Conservation (phyloP, 1,140 invertebrate species). For the Eufriesea mexicana region DNA sequence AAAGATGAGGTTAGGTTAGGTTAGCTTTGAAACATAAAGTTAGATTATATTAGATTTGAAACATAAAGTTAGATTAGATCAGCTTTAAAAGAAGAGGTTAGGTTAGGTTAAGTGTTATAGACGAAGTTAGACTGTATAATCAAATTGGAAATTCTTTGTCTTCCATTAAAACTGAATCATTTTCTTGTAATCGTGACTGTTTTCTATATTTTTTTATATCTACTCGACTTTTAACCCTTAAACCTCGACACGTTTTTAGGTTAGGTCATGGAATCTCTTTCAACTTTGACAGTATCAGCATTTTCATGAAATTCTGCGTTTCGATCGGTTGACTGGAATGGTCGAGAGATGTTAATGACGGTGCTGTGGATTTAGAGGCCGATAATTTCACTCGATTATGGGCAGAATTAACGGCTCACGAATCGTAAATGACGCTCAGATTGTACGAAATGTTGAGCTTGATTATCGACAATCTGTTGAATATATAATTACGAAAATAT, state of each 20-base stretch:
- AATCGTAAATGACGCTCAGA: constrained; percentile 16
- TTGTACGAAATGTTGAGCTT: not conserved
- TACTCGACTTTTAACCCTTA: no score
- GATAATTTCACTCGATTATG: constrained; percentile 25
- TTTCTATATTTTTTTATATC: no score
- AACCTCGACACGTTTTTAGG: not conserved
- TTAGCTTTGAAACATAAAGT: no score
- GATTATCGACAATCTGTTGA: not conserved
- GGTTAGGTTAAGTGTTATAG: no score
- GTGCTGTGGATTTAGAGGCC: not conserved
- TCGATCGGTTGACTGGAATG: not conserved
- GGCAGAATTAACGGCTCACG: not conserved
- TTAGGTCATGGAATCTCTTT: not conserved
- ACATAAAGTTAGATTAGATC: no score
- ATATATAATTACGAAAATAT: constrained; percentile 25
- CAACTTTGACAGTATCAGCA: not conserved
- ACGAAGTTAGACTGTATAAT: no score
- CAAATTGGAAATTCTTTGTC: no score
- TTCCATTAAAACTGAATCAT: no score
- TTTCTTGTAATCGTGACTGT: no score
- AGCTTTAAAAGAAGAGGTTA: no score
- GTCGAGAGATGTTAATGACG: not conserved
- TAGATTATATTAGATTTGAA: no score
- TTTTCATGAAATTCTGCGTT: not conserved
- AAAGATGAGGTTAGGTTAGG: no score